Conservation (phyloP, 2,797 vertebrate genomes). For the Arnoldichthys spilopterus region DNA sequence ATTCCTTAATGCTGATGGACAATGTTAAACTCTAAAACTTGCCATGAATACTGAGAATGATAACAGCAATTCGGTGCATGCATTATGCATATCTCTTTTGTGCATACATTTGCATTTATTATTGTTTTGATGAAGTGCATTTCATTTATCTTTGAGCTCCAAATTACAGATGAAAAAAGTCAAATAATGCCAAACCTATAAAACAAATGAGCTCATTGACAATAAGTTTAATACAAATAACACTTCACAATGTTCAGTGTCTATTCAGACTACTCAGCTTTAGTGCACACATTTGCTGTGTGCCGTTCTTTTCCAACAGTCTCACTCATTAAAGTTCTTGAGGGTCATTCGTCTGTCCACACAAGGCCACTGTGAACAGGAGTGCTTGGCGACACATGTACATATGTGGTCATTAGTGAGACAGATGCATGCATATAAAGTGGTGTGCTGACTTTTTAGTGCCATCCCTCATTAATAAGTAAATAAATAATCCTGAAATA, state of each 20-base stretch:
- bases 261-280: neutral
- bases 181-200: neutral
- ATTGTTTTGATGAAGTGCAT: neutral
- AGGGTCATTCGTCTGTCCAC: neutral
- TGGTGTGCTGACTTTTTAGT: neutral
- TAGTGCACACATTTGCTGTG: neutral
- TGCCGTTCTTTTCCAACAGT: neutral
- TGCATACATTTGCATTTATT: neutral
- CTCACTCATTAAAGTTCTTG: neutral
- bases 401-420: neutral
- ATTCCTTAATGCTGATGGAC: constrained; percentile 4
- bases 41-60: neutral
- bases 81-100: neutral
- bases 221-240: no score
- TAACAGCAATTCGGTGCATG: neutral
- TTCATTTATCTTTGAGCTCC: neutral
- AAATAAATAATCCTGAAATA: neutral
- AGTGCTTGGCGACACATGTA: neutral
- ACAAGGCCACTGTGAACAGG: neutral
- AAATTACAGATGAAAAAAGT: neutral
- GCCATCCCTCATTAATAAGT: neutral
- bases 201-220: neutral
- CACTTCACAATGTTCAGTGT: neutral
- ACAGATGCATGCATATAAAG: neutral
- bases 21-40: neutral